Conservation (phyloP, 1,140 invertebrate species). For the Meteorus sp. region DNA sequence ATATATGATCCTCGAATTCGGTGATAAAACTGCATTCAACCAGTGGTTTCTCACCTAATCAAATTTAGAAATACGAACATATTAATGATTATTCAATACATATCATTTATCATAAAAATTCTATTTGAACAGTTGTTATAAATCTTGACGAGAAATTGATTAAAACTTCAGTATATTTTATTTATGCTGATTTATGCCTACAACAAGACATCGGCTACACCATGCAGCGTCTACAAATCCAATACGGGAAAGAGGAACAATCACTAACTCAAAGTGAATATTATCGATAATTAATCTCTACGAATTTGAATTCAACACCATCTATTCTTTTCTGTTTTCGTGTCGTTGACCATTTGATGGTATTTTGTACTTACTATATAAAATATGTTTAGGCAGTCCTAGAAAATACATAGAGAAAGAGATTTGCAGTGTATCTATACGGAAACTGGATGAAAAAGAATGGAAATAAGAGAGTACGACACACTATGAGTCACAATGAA, state of each 20-base stretch:
- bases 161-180: background rate
- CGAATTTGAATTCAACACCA: too few species aligned
- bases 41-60: conserved; percentile 77
- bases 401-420: conserved; percentile 50
- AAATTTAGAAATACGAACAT: conserved; percentile 8
- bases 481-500: conserved; percentile 13
- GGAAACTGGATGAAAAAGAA: too few species aligned
- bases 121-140: too few species aligned
- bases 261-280: background rate
- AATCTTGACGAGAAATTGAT: background rate
- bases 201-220: conserved; percentile 2
- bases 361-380: conserved; percentile 52
- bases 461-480: too few species aligned
- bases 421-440: conserved; percentile 34
- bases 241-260: background rate
- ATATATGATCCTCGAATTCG: conserved; percentile 98
- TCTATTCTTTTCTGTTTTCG: conserved; percentile 6
- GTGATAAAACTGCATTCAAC: conserved; percentile 97
- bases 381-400: conserved; percentile 56
- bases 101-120: too few species aligned
- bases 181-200: background rate
- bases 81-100: conserved; percentile 7
- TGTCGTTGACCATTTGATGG: conserved; percentile 8
- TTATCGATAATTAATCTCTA: background rate
- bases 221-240: conserved; percentile 5